phyloP scores from a whole-genome alignment of 2,797 vertebrate species.

The Pseudocheirus occidentalis region DNA sequence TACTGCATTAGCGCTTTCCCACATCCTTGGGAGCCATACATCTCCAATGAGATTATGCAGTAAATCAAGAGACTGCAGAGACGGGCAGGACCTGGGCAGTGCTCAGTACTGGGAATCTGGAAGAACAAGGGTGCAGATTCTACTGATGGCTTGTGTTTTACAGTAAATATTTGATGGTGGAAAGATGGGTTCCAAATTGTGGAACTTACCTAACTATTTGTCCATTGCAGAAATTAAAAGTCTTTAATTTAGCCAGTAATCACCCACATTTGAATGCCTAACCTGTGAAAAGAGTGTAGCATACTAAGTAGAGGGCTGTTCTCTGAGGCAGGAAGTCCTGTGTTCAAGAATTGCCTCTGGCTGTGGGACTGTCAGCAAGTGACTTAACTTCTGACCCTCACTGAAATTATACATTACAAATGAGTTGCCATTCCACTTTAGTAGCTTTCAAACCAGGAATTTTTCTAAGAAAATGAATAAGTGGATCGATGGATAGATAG shows the following conservation, averaged over 20 bases:
- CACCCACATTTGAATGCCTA: not conserved
- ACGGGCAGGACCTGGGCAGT: conserved; percentile 32
- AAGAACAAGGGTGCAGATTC: not conserved
- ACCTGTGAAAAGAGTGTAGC: not conserved
- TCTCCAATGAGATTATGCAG: conserved; percentile 27
- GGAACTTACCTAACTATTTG: not conserved
- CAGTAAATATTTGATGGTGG: not conserved
- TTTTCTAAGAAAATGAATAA: not conserved
- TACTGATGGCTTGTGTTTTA: not conserved
- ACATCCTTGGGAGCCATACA: not conserved
- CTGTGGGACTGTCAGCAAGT: not conserved
- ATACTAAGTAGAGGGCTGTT: not conserved
- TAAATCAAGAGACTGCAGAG: conserved; percentile 38
- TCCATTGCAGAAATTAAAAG: not conserved
- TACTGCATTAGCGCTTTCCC: not conserved
- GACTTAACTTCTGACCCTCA: not conserved
- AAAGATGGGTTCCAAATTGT: not conserved
- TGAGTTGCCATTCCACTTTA: not conserved
- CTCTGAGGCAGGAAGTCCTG: not conserved
- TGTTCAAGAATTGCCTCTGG: not conserved
- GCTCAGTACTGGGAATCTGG: conserved; percentile 4
- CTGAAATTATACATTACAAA: not conserved
- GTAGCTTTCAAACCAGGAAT: not conserved
- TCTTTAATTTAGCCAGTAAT: not conserved
- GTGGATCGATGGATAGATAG: too few relatives aligned